Percentiles rank a stretch among this genome's conserved stretches.
Conservation (phyloP, 2,888 invertebrate genomes). For the Netelia melanura region DNA sequence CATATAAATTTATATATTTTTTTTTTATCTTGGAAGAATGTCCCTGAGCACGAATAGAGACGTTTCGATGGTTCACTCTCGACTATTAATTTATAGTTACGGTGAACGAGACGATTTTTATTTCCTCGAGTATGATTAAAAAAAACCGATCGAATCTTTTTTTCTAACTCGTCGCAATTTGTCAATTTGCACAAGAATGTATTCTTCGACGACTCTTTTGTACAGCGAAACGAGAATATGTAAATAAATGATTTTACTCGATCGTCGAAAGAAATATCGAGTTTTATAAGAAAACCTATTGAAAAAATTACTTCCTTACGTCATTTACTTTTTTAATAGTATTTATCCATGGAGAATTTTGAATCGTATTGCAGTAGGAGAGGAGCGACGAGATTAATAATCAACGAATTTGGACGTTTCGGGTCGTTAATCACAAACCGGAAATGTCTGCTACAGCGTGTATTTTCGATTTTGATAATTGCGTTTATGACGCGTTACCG, state of each 20-base stretch:
- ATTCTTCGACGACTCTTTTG: background rate
- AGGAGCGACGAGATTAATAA: no score
- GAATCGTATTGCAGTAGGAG: background rate
- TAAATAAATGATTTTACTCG: constrained; percentile 60
- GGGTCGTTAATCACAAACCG: constrained; percentile 38
- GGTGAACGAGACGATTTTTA: background rate
- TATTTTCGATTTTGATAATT: background rate
- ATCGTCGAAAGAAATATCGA: constrained; percentile 18
- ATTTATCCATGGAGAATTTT: background rate
- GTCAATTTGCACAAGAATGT: background rate
- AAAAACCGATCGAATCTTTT: background rate
- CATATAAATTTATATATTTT: background rate
- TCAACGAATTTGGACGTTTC: constrained; percentile 40
- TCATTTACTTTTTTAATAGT: background rate
- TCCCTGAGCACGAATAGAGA: constrained; percentile 11
- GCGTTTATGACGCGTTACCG: background rate
- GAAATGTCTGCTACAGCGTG: constrained; percentile 9
- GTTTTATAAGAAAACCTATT: constrained; percentile 11
- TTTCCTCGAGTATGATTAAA: constrained; percentile 3
- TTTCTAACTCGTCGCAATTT: background rate
- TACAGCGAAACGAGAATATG: constrained; percentile 33
- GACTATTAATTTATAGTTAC: background rate
- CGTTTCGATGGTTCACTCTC: background rate
- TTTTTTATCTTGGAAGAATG: constrained; percentile 54
- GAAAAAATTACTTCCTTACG: no score